Percentiles rank a stretch among this genome's conserved stretches.
Evolutionary conservation across 2,888 invertebrate species (phyloP).

Genomic region (Meiosimyza decipiens): DNA sequence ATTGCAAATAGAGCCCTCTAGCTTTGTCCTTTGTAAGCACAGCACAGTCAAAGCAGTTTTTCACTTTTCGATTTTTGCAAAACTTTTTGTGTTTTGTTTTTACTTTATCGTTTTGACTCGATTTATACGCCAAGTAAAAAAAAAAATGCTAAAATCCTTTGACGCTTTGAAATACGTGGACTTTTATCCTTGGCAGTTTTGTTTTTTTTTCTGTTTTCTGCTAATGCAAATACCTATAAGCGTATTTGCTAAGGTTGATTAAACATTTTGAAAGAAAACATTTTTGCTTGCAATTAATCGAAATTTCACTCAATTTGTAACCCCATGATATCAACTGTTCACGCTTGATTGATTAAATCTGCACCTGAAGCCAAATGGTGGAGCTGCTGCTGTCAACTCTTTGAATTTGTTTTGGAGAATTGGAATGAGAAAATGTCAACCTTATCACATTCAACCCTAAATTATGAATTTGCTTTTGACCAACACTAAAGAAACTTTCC

Average conservation of each 20-base stretch:
- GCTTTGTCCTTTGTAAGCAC: constrained; percentile 25
- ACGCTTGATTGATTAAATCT: too few relatives aligned
- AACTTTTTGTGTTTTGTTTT: not conserved
- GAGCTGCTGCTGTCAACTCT: too few relatives aligned
- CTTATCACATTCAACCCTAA: not conserved
- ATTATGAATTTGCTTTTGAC: not conserved
- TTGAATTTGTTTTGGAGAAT: too few relatives aligned
- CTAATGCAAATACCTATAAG: not conserved
- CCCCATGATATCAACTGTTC: too few relatives aligned
- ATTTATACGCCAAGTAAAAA: not conserved
- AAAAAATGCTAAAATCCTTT: constrained; percentile 20
- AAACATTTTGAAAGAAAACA: constrained; percentile 14
- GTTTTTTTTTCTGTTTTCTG: not conserved
- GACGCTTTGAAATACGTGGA: constrained; percentile 9
- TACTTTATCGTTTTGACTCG: not conserved
- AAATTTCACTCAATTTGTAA: too few relatives aligned
- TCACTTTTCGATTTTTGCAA: constrained; percentile 16
- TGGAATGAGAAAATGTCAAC: not conserved
- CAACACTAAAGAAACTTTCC: constrained; percentile 16
- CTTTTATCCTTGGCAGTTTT: constrained; percentile 24
- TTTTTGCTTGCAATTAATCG: too few relatives aligned
- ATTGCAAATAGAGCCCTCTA: not conserved
- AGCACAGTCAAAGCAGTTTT: not conserved
- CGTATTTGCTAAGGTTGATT: constrained; percentile 32
- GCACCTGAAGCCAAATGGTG: too few relatives aligned